Percentiles rank a stretch among this genome's conserved stretches.
phyloP scores from a whole-genome alignment of 2,797 vertebrate species.

The Enteromius unitaeniatus region DNA sequence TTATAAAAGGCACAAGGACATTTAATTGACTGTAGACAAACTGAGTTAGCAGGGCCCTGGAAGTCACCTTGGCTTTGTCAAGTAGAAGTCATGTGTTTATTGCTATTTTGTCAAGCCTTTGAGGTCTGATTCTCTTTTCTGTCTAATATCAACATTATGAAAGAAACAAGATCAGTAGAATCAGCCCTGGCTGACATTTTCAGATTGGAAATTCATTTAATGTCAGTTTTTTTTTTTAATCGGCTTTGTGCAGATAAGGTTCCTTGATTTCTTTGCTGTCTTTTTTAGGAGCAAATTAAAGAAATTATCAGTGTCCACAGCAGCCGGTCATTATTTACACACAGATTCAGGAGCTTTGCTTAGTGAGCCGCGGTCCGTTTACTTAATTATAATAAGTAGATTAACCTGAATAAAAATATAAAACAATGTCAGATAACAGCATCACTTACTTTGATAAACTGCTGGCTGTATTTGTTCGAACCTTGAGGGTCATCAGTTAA shows the following conservation, averaged over 20 bases:
- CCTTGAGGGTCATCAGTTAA: constrained; percentile 44
- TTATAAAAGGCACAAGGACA: not conserved
- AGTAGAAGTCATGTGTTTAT: constrained; percentile 10
- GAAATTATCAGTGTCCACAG: constrained; percentile 6
- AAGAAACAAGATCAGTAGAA: constrained; percentile 28
- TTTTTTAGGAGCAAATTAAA: constrained; percentile 20
- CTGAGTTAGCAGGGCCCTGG: not conserved
- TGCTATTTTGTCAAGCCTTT: constrained; percentile 43
- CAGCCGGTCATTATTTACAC: constrained; percentile 1
- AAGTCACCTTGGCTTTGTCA: constrained; percentile 18
- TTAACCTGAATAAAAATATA: constrained; percentile 10
- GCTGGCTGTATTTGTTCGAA: constrained; percentile 24
- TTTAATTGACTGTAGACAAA: not conserved
- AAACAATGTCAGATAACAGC: constrained; percentile 35
- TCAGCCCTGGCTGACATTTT: constrained; percentile 48
- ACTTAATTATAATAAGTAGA: constrained; percentile 38
- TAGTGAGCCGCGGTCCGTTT: not conserved
- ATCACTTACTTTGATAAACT: constrained; percentile 20
- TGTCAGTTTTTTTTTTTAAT: constrained; percentile 35
- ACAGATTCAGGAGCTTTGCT: constrained; percentile 19
- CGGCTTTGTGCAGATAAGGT: constrained; percentile 51
- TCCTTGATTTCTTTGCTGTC: constrained; percentile 27
- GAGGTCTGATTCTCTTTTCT: constrained; percentile 42
- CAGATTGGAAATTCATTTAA: constrained; percentile 36
- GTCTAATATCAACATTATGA: constrained; percentile 45